phyloP scores from a whole-genome alignment of 2,797 vertebrate species.

The Crax fasciolata region DNA sequence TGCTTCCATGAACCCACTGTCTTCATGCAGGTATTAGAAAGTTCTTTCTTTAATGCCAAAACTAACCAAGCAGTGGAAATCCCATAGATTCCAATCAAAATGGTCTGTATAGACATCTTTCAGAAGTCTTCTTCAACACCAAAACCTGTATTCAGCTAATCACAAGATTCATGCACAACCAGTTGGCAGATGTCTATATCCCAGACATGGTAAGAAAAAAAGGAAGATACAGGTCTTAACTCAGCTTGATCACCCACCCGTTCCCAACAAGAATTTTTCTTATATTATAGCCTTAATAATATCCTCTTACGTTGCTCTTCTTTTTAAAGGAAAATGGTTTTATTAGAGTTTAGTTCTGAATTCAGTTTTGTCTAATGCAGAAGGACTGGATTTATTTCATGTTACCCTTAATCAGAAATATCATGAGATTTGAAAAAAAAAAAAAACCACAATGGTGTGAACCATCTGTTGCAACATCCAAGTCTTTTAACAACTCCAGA shows the following conservation, averaged over 20 bases:
- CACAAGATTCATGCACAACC: not conserved
- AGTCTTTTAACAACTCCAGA: not conserved
- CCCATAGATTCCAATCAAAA: not conserved
- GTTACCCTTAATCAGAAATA: not conserved
- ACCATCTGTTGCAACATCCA: rapidly evolving
- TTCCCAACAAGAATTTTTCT: not conserved
- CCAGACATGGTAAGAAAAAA: not conserved
- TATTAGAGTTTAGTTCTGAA: not conserved
- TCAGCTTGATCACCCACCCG: not conserved
- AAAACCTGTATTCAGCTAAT: not conserved
- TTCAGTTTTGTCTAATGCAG: not conserved
- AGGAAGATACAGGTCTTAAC: not conserved
- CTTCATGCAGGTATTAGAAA: not conserved
- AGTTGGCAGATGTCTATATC: not conserved
- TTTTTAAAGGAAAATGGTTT: not conserved
- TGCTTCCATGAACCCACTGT: not conserved
- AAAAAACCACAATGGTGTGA: not conserved
- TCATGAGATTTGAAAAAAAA: too few relatives aligned
- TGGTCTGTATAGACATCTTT: not conserved
- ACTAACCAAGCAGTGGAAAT: not conserved
- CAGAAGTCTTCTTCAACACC: not conserved
- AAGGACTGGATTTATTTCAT: not conserved
- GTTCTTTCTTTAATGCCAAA: not conserved
- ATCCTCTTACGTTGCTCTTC: not conserved
- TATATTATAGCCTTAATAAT: not conserved